Evolutionary conservation across 2,113 vertebrate genomes (phyloP).

Genomic region (Coptodon rendalli): DNA sequence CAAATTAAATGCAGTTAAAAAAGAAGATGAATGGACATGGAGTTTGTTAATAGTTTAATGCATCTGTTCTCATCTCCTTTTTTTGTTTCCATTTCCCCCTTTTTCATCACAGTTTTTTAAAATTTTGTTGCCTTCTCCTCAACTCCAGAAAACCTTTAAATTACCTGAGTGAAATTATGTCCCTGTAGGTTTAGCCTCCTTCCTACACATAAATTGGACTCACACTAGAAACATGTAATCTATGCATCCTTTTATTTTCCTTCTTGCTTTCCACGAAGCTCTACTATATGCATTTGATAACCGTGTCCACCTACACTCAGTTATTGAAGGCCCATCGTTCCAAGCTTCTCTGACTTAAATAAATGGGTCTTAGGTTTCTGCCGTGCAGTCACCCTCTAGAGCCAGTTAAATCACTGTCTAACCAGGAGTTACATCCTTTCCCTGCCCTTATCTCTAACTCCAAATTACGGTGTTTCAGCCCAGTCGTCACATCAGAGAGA

Average conservation of each 20-base stretch:
- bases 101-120: not conserved
- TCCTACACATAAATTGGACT: not conserved
- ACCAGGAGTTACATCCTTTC: slow-evolving; percentile 53
- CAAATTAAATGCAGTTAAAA: not conserved
- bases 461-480: slow-evolving; percentile 41
- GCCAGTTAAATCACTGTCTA: slow-evolving; percentile 57
- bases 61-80: not conserved
- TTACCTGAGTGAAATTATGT: not conserved
- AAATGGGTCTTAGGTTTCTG: slow-evolving; percentile 19
- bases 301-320: not conserved
- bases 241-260: slow-evolving; percentile 7
- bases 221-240: not conserved
- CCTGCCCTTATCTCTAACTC: slow-evolving; percentile 51
- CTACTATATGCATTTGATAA: slow-evolving; percentile 17
- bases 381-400: slow-evolving; percentile 40
- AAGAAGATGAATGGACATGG: not conserved
- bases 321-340: not conserved
- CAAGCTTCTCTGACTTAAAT: slow-evolving; percentile 26
- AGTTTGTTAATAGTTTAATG: not conserved
- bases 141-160: not conserved
- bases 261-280: not conserved
- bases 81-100: not conserved
- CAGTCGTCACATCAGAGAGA: slow-evolving; percentile 14
- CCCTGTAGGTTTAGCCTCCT: not conserved
- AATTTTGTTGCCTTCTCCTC: not conserved